Percentiles rank a stretch among this genome's conserved stretches.
phyloP scores from a whole-genome alignment of 2,797 vertebrate genomes.

The Petrocephalus schoutedeni region DNA sequence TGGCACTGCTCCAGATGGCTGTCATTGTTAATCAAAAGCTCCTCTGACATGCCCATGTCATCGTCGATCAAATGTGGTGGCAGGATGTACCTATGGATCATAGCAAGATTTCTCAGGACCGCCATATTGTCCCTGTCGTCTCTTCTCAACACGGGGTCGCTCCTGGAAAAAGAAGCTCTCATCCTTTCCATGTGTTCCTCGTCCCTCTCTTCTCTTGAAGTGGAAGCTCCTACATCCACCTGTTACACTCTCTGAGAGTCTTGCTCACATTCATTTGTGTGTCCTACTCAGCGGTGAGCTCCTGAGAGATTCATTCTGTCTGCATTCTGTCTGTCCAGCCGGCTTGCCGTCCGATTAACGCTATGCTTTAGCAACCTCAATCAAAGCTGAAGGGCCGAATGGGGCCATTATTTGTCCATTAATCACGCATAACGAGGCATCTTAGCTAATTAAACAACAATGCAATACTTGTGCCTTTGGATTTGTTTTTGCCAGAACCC shows the following conservation, averaged over 20 bases:
- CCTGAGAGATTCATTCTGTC: not conserved
- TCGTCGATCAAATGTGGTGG: slow-evolving; percentile 96
- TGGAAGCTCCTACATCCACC: slow-evolving; percentile 26
- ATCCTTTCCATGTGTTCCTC: not conserved
- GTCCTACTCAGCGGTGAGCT: not conserved
- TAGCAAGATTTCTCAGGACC: slow-evolving; percentile 77
- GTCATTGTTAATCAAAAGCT: slow-evolving; percentile 94
- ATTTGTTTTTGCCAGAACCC: not conserved
- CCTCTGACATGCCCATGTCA: slow-evolving; percentile 95
- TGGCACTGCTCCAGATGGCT: slow-evolving; percentile 91
- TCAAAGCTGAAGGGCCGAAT: not conserved
- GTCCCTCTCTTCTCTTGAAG: not conserved
- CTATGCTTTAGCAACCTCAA: not conserved
- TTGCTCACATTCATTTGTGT: not conserved
- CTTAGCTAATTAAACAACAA: not conserved
- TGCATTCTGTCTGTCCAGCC: not conserved
- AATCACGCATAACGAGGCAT: not conserved
- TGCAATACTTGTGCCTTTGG: not conserved
- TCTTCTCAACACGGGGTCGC: not conserved
- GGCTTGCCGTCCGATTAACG: not conserved
- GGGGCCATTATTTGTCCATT: not conserved
- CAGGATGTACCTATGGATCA: slow-evolving; percentile 91
- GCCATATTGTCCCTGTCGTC: slow-evolving; percentile 10
- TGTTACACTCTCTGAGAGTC: slow-evolving; percentile 21
- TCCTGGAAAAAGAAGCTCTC: not conserved